These are phyloP conservation scores for Cygnus olor DNA, from an alignment of 2,797 vertebrate species.

Conservation along the genomic window DNA sequence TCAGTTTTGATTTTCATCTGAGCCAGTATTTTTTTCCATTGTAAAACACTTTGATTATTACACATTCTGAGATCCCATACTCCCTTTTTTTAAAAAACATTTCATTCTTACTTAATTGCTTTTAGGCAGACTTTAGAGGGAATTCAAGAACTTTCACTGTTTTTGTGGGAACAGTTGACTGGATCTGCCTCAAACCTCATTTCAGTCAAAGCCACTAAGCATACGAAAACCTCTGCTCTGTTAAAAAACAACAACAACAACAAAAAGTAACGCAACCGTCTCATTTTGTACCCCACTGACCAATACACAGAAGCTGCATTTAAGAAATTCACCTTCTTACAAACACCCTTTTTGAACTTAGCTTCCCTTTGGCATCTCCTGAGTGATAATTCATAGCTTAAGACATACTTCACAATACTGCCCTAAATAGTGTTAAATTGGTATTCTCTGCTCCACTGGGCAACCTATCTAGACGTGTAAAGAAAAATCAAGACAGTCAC, in stretches of 20 bases:
- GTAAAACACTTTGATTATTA: background rate
- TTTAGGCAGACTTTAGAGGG: background rate
- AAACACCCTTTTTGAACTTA: slow-evolving; percentile 27
- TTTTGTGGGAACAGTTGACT: too few species aligned
- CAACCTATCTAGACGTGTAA: slow-evolving; percentile 41
- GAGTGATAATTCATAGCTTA: slow-evolving; percentile 28
- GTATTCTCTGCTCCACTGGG: slow-evolving; percentile 63
- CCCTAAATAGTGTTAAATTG: slow-evolving; percentile 55
- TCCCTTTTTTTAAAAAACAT: background rate
- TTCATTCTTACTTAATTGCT: background rate
- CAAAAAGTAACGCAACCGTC: background rate
- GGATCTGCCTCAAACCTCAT: too few species aligned
- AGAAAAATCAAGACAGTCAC: slow-evolving; percentile 50
- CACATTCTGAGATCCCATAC: background rate
- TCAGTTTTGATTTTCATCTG: background rate
- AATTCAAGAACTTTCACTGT: background rate
- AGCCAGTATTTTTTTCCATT: background rate
- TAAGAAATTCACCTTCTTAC: slow-evolving; percentile 11
- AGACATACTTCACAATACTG: slow-evolving; percentile 44
- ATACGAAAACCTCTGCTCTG: background rate
- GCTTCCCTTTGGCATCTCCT: background rate
- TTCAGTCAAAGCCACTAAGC: background rate
- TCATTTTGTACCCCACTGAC: background rate
- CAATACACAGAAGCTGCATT: background rate
- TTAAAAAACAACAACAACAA: background rate